These are phyloP conservation scores for Tridacna gigas DNA, from an alignment of 2,888 invertebrate genomes.

Conservation along the genomic window DNA sequence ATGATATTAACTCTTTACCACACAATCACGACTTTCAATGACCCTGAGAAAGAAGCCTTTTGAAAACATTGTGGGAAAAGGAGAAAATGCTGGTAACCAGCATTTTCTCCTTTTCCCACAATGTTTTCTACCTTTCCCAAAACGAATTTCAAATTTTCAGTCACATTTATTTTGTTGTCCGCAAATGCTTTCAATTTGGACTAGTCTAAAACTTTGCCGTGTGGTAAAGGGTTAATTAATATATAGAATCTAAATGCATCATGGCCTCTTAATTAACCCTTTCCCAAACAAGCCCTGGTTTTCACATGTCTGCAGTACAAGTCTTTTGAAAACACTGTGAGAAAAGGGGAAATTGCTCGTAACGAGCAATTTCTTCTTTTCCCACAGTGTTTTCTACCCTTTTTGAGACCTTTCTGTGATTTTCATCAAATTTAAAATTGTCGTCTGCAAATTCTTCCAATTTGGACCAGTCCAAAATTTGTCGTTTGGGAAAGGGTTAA, in stretches of 20 bases:
- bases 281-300: background rate
- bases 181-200: background rate
- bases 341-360: background rate
- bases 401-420: no score
- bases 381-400: background rate
- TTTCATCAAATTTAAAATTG: no score
- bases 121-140: background rate
- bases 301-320: background rate
- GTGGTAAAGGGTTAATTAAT: no score
- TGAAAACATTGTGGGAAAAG: background rate
- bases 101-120: background rate
- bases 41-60: background rate
- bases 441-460: no score
- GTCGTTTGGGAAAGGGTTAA: no score
- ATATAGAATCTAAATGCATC: background rate
- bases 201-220: no score
- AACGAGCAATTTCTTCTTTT: background rate
- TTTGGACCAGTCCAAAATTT: no score
- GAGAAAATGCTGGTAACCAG: background rate
- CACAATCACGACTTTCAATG: background rate
- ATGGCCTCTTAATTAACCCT: background rate
- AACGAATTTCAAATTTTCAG: no score
- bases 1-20: background rate
- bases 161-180: background rate
- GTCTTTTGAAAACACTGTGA: background rate